Base-by-base conservation (phyloP, 2,797 vertebrate species). In the Pseudopleuronectes americanus region DNA sequence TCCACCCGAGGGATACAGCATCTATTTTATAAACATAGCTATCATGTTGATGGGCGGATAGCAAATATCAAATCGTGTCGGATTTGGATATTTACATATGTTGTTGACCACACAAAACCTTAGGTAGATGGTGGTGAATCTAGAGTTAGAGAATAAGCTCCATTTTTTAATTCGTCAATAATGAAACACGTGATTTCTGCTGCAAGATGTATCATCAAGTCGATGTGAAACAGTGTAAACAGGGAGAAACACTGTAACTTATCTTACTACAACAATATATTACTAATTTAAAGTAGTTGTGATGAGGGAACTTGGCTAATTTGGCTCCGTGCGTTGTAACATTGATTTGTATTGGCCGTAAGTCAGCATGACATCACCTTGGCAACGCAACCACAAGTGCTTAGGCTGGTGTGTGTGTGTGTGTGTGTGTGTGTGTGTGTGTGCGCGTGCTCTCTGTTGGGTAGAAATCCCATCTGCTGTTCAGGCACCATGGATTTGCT, bases 381-480 rank as follows among this genome's bases (percentile, higher is more conserved):
- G 36, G 12, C 36, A 38, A 38, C 1, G 36, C 36, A 38, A 38
- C 31, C 31, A 10, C 8, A 33, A 33, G 31, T 33, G 31, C 31
- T 33, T 33, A 33, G 31, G 8, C 31, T 33, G 8, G 31, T 33
- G 47, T 24, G 22, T 52, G 49, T 52, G 60, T 41, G 26, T 24
- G 3, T 64, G 54, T 57, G 31, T 66, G 52, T 68, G 57, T 57
- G 65, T 28, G 45, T 64, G 61, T 51, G 17, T 17, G 49, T 64
- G 24, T 59, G 60, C n/a, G 7, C 4, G 28, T 8, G 14, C 4
- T 4, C 71, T 52, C 80, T 70, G 38, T 70, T 33, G 74, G 72
- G 36, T 49, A 71, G 72, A 81, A 80, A 78, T 78, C 58, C 55
- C 72, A 87, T 82, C 79, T 82, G 79, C 61, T 74, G 33, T 62